Evolutionary conservation across 2,888 invertebrate genomes (phyloP), one percentile per base, ranked within the genome.

Genomic region (Ormyrus thymus): DNA sequence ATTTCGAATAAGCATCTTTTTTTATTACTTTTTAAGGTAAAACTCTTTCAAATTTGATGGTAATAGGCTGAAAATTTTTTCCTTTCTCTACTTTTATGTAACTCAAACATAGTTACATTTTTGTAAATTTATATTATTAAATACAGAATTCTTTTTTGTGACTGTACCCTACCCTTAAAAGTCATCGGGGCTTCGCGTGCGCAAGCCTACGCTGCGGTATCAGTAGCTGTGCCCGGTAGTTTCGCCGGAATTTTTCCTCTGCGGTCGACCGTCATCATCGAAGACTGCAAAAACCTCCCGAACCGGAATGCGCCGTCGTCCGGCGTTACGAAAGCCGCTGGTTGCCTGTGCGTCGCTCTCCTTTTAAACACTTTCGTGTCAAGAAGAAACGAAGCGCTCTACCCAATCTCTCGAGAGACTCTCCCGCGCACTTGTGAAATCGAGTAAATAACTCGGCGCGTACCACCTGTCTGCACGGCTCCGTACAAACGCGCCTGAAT

Each of bases 381-480:
- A 29, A 51, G 46, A 61, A 61, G 61, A 71, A 51, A 71, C 61
- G 61, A 71, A 71, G 70, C 50, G 29, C 58, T 70, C 58, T 59
- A 10, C 51, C 55, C 55, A 46, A 70, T 69, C 58, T 68, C 29
- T 64, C 51, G 9, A 51, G 15, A 8, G 56, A 46, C 10, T 46
- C 64, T 8, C 13, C 56, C 48, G 29, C 72, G 13, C 48, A 59
- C 45, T 78, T 70, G 78, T 70, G 74, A 75, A 79, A 74, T 79
- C 70, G 78, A 29, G 64, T 58, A 70, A 70, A 75, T 45, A 75
- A 8, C 13, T 6, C 15, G 7, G 11, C 6, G 15, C 51, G 46
- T 29, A 8, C 59, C 29, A 29, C 29, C n/a, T 11, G 8, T 5
- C 13, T 9, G 29, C 29, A 1, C 29, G 4, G 29, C 29, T 48